Percentiles rank a stretch among this genome's conserved stretches.
Conservation (phyloP, 2,888 invertebrate genomes). For the Allacma fusca region DNA sequence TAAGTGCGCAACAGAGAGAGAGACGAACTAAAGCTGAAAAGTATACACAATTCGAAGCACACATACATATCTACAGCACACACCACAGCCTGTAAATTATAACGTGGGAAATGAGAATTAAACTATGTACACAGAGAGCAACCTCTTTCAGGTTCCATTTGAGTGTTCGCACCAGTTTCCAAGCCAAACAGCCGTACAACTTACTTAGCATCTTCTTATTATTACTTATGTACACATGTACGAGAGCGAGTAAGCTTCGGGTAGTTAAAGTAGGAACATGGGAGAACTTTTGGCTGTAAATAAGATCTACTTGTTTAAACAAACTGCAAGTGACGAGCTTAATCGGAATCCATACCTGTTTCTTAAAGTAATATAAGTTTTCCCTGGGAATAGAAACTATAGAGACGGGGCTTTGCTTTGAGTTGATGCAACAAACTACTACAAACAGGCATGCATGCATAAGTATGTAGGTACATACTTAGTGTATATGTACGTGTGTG, state of each 20-base stretch:
- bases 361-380: not conserved
- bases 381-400: not conserved
- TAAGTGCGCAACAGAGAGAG: not conserved
- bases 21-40: not conserved
- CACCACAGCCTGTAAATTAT: constrained; percentile 13
- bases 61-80: not conserved
- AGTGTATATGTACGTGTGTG: too few relatives aligned
- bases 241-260: too few relatives aligned
- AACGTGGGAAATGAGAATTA: constrained; percentile 27
- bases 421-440: too few relatives aligned
- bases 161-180: too few relatives aligned
- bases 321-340: constrained; percentile 31
- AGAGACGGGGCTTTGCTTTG: too few relatives aligned
- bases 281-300: constrained; percentile 20
- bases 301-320: constrained; percentile 23
- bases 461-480: too few relatives aligned
- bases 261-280: not conserved
- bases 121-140: not conserved
- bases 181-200: too few relatives aligned
- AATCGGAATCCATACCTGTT: constrained; percentile 1
- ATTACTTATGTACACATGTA: too few relatives aligned
- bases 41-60: too few relatives aligned
- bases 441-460: too few relatives aligned
- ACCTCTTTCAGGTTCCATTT: too few relatives aligned
- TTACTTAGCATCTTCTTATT: too few relatives aligned